Evolutionary conservation across 2,797 vertebrate species (phyloP).

Genomic region (Sebastes goodei): DNA sequence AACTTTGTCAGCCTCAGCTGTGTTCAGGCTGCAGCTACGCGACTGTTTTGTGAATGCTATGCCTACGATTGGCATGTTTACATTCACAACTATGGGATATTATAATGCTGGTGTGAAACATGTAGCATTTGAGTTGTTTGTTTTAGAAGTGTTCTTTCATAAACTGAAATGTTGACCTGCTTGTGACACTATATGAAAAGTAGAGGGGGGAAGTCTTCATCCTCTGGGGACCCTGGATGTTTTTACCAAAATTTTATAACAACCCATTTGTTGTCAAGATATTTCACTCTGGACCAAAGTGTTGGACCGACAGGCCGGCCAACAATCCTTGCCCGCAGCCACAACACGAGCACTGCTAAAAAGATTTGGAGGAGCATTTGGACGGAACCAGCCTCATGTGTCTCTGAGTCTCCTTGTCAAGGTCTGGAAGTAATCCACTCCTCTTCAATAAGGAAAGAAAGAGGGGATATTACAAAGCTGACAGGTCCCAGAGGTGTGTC

Average conservation of each 20-base stretch:
- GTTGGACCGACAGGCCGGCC: background rate
- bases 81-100: background rate
- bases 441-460: conserved; percentile 18
- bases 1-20: background rate
- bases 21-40: background rate
- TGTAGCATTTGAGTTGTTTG: background rate
- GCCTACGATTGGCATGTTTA: background rate
- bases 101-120: background rate
- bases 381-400: conserved; percentile 9
- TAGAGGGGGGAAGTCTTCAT: fast-evolving
- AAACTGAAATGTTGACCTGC: background rate
- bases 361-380: conserved; percentile 22
- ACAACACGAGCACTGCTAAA: background rate
- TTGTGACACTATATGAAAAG: background rate
- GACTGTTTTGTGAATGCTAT: background rate
- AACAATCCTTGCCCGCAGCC: background rate
- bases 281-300: background rate
- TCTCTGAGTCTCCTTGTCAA: conserved; percentile 33
- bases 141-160: background rate
- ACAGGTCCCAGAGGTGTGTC: conserved; percentile 46
- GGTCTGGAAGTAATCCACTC: conserved; percentile 75
- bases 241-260: background rate
- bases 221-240: background rate
- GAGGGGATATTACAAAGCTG: conserved; percentile 28
- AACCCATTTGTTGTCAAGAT: background rate